Conservation (phyloP, 2,888 invertebrate species). For the Oscheius myriophilus region DNA sequence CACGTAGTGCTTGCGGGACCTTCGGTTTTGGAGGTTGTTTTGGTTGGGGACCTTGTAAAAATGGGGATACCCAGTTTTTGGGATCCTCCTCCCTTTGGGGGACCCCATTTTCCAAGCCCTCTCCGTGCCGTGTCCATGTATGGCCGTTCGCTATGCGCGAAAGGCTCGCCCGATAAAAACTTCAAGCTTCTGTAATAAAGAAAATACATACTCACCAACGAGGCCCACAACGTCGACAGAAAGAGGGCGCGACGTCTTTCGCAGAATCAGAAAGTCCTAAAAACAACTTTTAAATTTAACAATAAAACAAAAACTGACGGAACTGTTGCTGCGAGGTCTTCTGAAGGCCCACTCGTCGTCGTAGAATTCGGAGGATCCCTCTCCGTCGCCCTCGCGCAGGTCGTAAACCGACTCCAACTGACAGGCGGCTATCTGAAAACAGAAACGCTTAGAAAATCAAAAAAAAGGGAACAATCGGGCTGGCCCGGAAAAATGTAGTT, state of each 20-base stretch:
- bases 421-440: conserved; percentile 40
- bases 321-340: conserved; percentile 55
- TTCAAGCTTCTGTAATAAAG: too few species aligned
- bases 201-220: conserved; percentile 42
- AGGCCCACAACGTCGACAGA: conserved; percentile 58
- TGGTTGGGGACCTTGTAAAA: too few species aligned
- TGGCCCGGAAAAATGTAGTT: too few species aligned
- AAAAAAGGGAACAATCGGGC: too few species aligned
- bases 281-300: conserved; percentile 7
- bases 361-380: conserved; percentile 43
- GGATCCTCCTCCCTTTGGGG: too few species aligned
- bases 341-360: conserved; percentile 53
- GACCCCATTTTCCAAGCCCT: too few species aligned
- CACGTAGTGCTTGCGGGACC: too few species aligned
- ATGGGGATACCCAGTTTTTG: too few species aligned
- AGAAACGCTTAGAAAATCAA: not conserved
- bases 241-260: conserved; percentile 59
- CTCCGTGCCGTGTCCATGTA: too few species aligned
- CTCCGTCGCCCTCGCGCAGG: conserved; percentile 38
- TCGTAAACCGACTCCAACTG: conserved; percentile 49
- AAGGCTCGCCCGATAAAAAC: too few species aligned
- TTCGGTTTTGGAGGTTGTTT: too few species aligned
- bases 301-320: conserved; percentile 20
- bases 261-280: conserved; percentile 53
- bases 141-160: too few species aligned